phyloP scores from a whole-genome alignment of 2,797 vertebrate species.

The Pyrocephalus nanus region DNA sequence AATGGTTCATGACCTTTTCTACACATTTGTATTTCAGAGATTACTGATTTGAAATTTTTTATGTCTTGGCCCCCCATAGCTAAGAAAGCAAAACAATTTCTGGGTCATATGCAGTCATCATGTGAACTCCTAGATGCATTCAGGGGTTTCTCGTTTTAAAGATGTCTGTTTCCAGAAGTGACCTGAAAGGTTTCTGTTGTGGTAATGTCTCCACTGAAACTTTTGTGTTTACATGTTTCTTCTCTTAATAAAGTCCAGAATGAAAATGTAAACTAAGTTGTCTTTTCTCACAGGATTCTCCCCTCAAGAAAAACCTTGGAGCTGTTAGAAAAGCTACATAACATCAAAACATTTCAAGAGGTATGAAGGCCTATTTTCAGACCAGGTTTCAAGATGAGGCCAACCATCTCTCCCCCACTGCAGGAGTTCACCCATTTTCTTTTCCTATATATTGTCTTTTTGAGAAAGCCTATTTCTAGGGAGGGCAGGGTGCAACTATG shows the following conservation, averaged over 20 bases:
- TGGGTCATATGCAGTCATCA: not conserved
- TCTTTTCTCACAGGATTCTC: not conserved
- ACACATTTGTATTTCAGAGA: not conserved
- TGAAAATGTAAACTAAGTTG: not conserved
- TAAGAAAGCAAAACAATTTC: not conserved
- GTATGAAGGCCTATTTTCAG: not conserved
- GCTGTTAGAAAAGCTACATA: not conserved
- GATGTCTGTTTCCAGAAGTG: not conserved
- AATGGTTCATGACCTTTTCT: not conserved
- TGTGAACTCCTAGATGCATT: not conserved
- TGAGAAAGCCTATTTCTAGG: not conserved
- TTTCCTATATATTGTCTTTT: not conserved
- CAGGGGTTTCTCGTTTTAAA: not conserved
- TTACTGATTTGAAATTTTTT: not conserved
- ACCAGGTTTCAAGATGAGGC: not conserved
- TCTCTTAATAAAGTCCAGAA: not conserved
- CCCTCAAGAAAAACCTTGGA: not conserved
- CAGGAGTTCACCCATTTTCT: not conserved
- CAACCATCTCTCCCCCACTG: not conserved
- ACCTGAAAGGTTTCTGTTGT: not conserved
- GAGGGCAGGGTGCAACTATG: not conserved
- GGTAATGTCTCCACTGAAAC: not conserved
- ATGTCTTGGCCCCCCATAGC: accelerated
- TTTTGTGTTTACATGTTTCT: not conserved
- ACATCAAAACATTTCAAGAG: not conserved